These are phyloP conservation scores for Cephonodes hylas DNA, from an alignment of 2,888 invertebrate genomes.

Conservation along the genomic window DNA sequence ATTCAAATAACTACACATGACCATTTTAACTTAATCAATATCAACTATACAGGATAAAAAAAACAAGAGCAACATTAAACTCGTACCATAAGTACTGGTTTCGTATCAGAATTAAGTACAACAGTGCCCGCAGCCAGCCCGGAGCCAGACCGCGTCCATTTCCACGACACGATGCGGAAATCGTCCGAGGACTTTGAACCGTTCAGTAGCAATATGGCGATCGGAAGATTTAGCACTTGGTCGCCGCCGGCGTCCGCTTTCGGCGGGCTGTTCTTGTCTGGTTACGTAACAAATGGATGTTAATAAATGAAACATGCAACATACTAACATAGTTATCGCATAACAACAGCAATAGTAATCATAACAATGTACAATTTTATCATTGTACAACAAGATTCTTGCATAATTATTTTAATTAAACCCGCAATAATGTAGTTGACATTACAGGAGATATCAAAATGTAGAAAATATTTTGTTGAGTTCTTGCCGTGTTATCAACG, in stretches of 20 bases:
- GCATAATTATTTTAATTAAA: no score
- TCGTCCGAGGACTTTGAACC: conserved; percentile 93
- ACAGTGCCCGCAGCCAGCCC: conserved; percentile 92
- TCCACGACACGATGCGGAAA: conserved; percentile 90
- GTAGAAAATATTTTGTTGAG: no score
- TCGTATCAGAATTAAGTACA: conserved; percentile 87
- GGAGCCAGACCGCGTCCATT: conserved; percentile 89
- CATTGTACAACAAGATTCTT: no score
- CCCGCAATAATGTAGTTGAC: no score
- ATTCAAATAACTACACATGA: no score
- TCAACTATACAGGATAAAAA: neutral
- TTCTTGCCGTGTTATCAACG: no score
- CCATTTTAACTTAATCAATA: no score
- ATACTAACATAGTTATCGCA: no score
- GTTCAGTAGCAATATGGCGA: conserved; percentile 89
- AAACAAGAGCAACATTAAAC: neutral
- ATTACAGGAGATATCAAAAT: no score
- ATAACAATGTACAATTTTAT: no score
- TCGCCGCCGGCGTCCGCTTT: conserved; percentile 94
- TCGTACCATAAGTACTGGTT: conserved; percentile 84
- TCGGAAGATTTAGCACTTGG: conserved; percentile 87
- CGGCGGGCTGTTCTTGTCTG: conserved; percentile 94
- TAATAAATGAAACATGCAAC: neutral
- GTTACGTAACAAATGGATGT: neutral
- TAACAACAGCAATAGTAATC: no score